Conservation (phyloP, 2,888 invertebrate species). For the Physocephala rufipes region DNA sequence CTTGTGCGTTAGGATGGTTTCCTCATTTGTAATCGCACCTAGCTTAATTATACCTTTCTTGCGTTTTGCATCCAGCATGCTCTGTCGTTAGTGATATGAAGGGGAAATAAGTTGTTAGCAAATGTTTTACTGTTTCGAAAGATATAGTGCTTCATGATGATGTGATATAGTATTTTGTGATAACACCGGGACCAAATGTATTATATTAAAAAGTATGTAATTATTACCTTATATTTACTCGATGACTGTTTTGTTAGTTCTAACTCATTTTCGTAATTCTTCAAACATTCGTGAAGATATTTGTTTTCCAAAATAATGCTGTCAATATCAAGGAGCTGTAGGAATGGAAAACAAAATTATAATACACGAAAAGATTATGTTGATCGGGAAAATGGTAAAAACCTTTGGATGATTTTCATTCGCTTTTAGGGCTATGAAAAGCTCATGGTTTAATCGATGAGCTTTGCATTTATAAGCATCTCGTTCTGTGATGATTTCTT, state of each 20-base stretch:
- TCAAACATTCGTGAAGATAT: constrained; percentile 82
- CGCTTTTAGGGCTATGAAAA: constrained; percentile 73
- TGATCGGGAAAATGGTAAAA: background rate
- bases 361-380: constrained; percentile 5
- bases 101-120: constrained; percentile 11
- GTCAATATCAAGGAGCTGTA: constrained; percentile 77
- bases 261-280: constrained; percentile 82
- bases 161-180: background rate
- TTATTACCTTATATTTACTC: constrained; percentile 76
- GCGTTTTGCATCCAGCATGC: constrained; percentile 76
- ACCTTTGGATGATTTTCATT: constrained; percentile 62
- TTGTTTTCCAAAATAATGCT: constrained; percentile 83
- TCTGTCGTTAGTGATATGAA: constrained; percentile 63
- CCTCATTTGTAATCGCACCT: constrained; percentile 68
- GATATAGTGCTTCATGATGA: background rate
- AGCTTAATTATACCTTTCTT: constrained; percentile 77
- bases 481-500: constrained; percentile 80
- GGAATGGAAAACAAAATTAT: constrained; percentile 6
- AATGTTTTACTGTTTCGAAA: background rate
- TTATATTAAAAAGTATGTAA: background rate
- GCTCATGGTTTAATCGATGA: constrained; percentile 81
- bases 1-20: constrained; percentile 80
- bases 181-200: too few relatives aligned
- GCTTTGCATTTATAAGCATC: constrained; percentile 87
- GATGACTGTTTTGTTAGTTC: constrained; percentile 77